Conservation (phyloP, 37 sponge, comb jelly and placozoan genomes). For the Tethya wilhelma region DNA sequence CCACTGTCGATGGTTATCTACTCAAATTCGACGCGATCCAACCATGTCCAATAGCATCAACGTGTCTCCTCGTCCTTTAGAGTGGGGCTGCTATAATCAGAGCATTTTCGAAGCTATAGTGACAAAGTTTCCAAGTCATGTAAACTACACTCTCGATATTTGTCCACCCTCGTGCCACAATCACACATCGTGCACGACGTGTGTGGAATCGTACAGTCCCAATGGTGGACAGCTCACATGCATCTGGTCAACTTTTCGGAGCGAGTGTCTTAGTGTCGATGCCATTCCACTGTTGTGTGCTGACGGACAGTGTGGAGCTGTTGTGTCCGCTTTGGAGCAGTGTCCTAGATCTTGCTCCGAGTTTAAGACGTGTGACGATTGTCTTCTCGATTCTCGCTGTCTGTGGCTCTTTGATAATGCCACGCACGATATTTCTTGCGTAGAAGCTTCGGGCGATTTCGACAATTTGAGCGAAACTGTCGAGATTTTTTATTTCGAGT, state of each 20-base stretch:
- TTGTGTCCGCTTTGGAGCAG: neutral
- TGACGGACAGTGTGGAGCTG: neutral
- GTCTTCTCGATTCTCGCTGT: neutral
- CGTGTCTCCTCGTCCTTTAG: neutral
- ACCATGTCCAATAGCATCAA: neutral
- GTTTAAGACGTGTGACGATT: neutral
- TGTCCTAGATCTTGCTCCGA: neutral
- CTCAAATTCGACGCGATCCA: neutral
- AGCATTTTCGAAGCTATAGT: neutral
- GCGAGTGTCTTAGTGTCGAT: neutral
- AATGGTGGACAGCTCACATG: neutral
- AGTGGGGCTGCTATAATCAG: neutral
- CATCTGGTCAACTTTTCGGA: neutral
- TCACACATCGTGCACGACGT: neutral
- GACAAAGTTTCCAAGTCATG: too few species aligned
- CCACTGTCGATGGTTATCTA: neutral
- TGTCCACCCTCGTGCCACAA: neutral
- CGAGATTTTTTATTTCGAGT: neutral
- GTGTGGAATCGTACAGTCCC: neutral
- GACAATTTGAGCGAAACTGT: neutral
- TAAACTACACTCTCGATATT: too few species aligned
- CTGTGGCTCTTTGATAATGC: neutral
- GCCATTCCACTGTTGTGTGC: slow-evolving; percentile 1
- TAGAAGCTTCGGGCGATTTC: neutral
- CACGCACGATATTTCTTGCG: neutral